Conservation (phyloP, 2,113 vertebrate species). For the Rhineura floridana region DNA sequence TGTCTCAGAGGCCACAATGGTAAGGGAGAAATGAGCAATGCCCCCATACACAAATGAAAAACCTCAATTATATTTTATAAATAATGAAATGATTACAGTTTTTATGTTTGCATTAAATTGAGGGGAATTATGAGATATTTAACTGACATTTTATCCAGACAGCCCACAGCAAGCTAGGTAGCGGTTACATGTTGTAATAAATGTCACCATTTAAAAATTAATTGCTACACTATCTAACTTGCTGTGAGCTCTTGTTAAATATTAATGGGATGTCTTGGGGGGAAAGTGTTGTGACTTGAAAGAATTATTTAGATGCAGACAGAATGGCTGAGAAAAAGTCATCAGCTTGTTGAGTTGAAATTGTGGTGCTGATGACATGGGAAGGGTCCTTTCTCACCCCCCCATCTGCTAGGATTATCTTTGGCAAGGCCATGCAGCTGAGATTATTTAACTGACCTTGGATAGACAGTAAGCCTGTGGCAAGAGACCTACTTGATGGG, state of each 20-base stretch:
- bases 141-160: slow-evolving; percentile 75
- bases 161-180: slow-evolving; percentile 74
- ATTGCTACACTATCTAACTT: slow-evolving; percentile 75
- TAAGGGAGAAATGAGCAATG: slow-evolving; percentile 31
- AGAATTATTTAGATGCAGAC: slow-evolving; percentile 64
- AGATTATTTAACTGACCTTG: too few species aligned
- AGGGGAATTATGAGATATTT: slow-evolving; percentile 73
- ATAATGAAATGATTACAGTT: slow-evolving; percentile 71
- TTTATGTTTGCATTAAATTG: slow-evolving; percentile 64
- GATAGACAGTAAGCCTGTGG: too few species aligned
- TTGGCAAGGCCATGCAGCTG: not conserved
- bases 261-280: slow-evolving; percentile 64
- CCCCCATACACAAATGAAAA: slow-evolving; percentile 55
- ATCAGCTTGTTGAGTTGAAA: not conserved
- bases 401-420: not conserved
- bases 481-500: too few species aligned
- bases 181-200: slow-evolving; percentile 73
- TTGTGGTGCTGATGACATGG: not conserved
- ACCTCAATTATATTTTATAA: slow-evolving; percentile 69
- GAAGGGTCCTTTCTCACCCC: not conserved
- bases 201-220: slow-evolving; percentile 77
- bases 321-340: slow-evolving; percentile 9
- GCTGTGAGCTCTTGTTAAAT: slow-evolving; percentile 74
- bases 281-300: slow-evolving; percentile 65
- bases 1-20: slow-evolving; percentile 54